Evolutionary conservation across 2,888 invertebrate species (phyloP).

Genomic region (Pyrochroa serraticornis): DNA sequence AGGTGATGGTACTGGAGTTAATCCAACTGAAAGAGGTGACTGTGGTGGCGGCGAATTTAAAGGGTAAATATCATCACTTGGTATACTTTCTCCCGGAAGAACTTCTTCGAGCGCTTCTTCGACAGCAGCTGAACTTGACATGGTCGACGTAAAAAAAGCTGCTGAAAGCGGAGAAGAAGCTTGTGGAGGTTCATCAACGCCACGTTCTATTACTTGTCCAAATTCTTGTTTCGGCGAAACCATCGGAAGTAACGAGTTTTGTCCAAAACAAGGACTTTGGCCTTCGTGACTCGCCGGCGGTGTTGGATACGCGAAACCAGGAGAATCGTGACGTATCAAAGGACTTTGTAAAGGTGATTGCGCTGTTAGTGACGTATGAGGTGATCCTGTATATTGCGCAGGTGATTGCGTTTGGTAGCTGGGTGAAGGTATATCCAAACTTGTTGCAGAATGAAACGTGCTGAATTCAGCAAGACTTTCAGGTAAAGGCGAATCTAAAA

Average conservation of each 20-base stretch:
- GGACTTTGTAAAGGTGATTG: constrained; percentile 71
- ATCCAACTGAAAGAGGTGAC: constrained; percentile 62
- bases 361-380: constrained; percentile 59
- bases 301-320: constrained; percentile 82
- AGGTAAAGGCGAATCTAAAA: constrained; percentile 78
- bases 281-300: constrained; percentile 89
- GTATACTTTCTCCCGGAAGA: constrained; percentile 75
- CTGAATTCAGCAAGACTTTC: constrained; percentile 84
- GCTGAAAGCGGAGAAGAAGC: constrained; percentile 82
- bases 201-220: constrained; percentile 53
- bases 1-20: constrained; percentile 64
- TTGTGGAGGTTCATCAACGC: constrained; percentile 70
- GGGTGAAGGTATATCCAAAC: constrained; percentile 57
- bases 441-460: constrained; percentile 69
- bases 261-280: constrained; percentile 65
- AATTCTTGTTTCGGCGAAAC: constrained; percentile 58
- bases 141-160: constrained; percentile 82
- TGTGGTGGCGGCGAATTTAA: constrained; percentile 66
- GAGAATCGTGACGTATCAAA: constrained; percentile 68
- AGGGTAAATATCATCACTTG: constrained; percentile 61
- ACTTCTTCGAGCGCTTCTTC: constrained; percentile 87
- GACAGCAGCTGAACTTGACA: constrained; percentile 86
- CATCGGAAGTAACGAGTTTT: constrained; percentile 55
- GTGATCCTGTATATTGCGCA: constrained; percentile 53
- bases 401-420: constrained; percentile 56